Evolutionary conservation across 2,113 vertebrate genomes (phyloP).

Genomic region (Pycnonotus jocosus): DNA sequence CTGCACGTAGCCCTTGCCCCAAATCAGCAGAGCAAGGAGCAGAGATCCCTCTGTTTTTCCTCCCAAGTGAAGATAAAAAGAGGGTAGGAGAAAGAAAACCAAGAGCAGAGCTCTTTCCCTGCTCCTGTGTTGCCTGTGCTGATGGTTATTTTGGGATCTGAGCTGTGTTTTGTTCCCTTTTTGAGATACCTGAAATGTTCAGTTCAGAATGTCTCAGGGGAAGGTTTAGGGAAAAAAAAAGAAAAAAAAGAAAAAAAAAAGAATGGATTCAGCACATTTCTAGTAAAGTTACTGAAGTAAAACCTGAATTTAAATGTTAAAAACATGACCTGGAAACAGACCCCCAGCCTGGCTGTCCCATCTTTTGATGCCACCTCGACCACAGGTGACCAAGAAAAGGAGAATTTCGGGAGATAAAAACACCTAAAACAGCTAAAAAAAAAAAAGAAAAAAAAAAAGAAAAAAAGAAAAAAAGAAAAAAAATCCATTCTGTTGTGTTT

Average conservation of each 20-base stretch:
- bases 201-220: background rate
- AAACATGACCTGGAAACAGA: background rate
- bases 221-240: accelerated
- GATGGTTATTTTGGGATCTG: background rate
- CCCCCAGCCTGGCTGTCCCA: background rate
- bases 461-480: too few relatives aligned
- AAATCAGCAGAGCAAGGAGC: background rate
- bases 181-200: background rate
- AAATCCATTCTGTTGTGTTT: background rate
- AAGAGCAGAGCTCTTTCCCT: background rate
- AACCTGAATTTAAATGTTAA: background rate
- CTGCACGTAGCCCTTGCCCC: background rate
- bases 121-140: background rate
- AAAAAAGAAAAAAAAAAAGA: background rate
- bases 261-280: background rate
- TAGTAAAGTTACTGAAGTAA: background rate
- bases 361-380: background rate
- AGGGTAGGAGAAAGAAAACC: background rate
- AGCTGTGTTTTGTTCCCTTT: background rate
- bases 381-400: background rate
- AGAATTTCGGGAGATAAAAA: background rate
- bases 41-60: background rate
- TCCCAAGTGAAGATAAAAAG: background rate
- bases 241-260: accelerated
- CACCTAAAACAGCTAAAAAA: accelerated